phyloP scores from a whole-genome alignment of 2,888 invertebrate species.

The Agrochola litura region DNA sequence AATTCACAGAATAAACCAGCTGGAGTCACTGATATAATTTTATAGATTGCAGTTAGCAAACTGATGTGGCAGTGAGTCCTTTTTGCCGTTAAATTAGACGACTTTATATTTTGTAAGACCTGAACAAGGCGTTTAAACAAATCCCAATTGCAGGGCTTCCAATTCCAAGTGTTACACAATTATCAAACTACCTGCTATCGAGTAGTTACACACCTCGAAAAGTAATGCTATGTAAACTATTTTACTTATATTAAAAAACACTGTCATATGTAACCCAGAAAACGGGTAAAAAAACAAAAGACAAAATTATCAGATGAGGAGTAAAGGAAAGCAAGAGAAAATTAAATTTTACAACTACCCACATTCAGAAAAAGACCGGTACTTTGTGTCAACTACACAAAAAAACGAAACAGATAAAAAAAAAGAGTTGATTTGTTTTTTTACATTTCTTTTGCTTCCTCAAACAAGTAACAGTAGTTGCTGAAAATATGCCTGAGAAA shows the following conservation, averaged over 20 bases:
- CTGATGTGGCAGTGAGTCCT: not conserved
- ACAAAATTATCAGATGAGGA: too few species aligned
- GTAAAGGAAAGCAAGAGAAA: not conserved
- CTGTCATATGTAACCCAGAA: not conserved
- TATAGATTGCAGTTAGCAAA: not conserved
- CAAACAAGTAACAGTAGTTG: not conserved
- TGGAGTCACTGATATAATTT: not conserved
- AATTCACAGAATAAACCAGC: too few species aligned
- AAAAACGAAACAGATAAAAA: not conserved
- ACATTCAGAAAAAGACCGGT: conserved; percentile 9
- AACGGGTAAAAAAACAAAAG: not conserved
- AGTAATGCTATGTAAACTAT: not conserved
- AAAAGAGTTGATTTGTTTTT: not conserved
- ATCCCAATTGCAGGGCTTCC: not conserved
- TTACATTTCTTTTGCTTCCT: not conserved
- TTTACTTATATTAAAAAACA: not conserved
- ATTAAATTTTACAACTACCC: conserved; percentile 20
- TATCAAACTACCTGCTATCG: not conserved
- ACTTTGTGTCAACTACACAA: not conserved
- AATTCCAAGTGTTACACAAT: not conserved
- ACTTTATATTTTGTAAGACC: not conserved
- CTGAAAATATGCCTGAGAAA: not conserved
- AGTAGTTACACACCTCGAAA: not conserved
- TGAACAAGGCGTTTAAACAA: not conserved
- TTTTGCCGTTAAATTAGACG: not conserved